A percentile compares a stretch with the other conserved stretches of the same genome.
These are phyloP conservation scores for Girardinichthys multiradiatus DNA, from an alignment of 2,113 vertebrate species.

Conservation along the genomic window DNA sequence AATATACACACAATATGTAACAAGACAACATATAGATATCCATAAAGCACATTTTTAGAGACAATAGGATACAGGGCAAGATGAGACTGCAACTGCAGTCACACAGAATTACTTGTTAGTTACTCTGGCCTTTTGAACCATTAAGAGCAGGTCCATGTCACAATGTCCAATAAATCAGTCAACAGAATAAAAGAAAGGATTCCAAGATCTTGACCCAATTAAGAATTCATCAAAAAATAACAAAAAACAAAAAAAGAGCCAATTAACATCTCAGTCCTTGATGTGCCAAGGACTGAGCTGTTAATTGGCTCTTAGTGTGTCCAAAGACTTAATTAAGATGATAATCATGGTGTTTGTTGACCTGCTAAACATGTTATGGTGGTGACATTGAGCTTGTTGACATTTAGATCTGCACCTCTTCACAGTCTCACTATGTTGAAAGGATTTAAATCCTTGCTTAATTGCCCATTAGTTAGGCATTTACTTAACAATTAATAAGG, in stretches of 20 bases:
- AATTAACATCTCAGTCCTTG: too few species aligned
- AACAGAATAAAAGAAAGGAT: background rate
- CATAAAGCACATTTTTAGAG: too few species aligned
- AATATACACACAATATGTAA: too few species aligned
- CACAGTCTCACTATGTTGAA: background rate
- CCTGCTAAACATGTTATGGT: background rate
- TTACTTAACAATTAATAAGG: background rate
- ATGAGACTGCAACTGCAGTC: too few species aligned
- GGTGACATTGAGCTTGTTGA: background rate
- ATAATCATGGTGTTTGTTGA: background rate
- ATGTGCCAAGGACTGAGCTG: background rate
- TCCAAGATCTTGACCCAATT: background rate
- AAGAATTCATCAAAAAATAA: slow-evolving; percentile 5
- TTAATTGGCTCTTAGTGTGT: background rate
- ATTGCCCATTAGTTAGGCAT: background rate
- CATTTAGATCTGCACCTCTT: background rate
- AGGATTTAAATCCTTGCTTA: background rate
- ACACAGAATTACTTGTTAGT: background rate
- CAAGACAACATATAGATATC: background rate
- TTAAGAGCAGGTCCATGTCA: background rate
- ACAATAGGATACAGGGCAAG: too few species aligned
- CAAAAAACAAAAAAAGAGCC: background rate
- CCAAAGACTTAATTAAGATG: background rate
- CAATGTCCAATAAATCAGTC: background rate
- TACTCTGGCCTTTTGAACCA: background rate